Evolutionary conservation across 2,113 vertebrate species (phyloP), one percentile per base, ranked within the genome.

Genomic region (Fukomys damarensis): DNA sequence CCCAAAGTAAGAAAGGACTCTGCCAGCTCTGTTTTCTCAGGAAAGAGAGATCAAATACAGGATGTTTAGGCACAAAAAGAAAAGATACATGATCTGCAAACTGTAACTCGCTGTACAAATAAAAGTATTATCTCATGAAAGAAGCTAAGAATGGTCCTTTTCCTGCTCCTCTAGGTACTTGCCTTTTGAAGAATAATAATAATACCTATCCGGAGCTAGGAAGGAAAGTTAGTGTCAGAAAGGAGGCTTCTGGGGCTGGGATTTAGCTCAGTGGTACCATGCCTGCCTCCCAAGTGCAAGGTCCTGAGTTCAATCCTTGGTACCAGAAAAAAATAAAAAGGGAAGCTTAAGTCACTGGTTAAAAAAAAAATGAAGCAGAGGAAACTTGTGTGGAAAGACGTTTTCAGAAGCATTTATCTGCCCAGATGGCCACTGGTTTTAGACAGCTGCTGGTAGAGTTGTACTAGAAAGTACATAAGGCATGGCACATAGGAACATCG

Each of bases 171-270:
- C 43, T 46, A 41, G 63, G 28, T 72, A 59, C 86, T 32, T 86
- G 86, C 52, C 24, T 91, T 91, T 94, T 58, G 72, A 94, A 76
- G 52, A 17, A 12, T 20, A 85, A 76, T 58, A 17, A 12, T 20
- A 85, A 88, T 52, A 43, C 4, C 84, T 89, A 52, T 81, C 80
- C 66, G 41, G 22, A n/a, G 30, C 82, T 77, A 77, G 77, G 77
- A 94, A 94, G 84, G 68, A 87, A 56, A 93, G 79, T 43, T 58
- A 68, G 38, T 30, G 8, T 86, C 65, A 88, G 88, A 81, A 83
- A 54, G 58, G 12, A 43, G 84, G 24, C 65, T 83, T 66, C 46
- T 49, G 5, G 46, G 46, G 46, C 46, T 9, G 46, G 46, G 46
- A 49, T 49, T 49, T 49, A 49, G 46, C 46, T 49, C 46, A 49